Evolutionary conservation across 2,113 vertebrate species (phyloP).

Genomic region (Hassar affinis): DNA sequence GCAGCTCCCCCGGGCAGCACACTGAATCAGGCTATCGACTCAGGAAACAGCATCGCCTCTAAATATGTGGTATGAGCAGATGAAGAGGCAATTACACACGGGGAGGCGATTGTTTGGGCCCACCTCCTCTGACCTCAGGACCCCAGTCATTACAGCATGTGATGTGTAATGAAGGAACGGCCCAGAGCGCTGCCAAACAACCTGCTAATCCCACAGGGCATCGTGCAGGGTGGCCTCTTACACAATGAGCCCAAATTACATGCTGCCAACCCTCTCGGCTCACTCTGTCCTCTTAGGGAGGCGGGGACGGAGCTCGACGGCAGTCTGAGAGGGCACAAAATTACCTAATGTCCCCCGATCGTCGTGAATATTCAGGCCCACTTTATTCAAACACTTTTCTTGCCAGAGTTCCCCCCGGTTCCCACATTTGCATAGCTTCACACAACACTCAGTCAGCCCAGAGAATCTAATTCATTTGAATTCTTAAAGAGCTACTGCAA

Average conservation of each 20-base stretch:
- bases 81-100: constrained; percentile 69
- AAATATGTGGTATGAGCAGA: constrained; percentile 44
- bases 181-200: constrained; percentile 67
- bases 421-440: constrained; percentile 15
- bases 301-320: constrained; percentile 12
- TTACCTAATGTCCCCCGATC: background rate
- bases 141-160: constrained; percentile 64
- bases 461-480: constrained; percentile 5
- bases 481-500: background rate
- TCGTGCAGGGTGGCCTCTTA: constrained; percentile 46
- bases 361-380: constrained; percentile 21
- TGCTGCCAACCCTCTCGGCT: constrained; percentile 55
- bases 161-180: constrained; percentile 71
- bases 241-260: constrained; percentile 67
- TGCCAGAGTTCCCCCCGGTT: background rate
- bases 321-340: background rate
- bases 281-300: constrained; percentile 20
- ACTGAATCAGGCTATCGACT: constrained; percentile 31
- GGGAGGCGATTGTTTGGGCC: constrained; percentile 57
- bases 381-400: constrained; percentile 8
- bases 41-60: constrained; percentile 5
- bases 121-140: constrained; percentile 52
- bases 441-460: background rate
- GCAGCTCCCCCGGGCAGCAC: constrained; percentile 1
- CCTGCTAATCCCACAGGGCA: constrained; percentile 71